These are phyloP conservation scores for Ypsolopha sequella DNA, from an alignment of 2,888 invertebrate species.

Conservation along the genomic window DNA sequence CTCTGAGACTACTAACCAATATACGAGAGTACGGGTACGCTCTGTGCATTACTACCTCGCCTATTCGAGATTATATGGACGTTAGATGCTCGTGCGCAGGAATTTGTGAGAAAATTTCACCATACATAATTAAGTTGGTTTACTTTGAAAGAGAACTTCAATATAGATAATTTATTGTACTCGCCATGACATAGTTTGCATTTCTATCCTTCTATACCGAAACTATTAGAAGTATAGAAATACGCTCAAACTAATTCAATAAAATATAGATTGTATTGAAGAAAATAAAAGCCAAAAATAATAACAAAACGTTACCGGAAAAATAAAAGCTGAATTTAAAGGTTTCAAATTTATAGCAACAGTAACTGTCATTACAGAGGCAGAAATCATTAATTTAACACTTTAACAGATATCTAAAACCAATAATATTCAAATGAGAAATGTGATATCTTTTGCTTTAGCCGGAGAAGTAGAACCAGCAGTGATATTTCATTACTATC, in stretches of 20 bases:
- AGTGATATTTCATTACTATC: slow-evolving; percentile 47
- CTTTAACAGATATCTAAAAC: not conserved
- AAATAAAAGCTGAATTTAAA: not conserved
- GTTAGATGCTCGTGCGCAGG: slow-evolving; percentile 25
- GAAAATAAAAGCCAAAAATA: not conserved
- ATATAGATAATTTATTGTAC: not conserved
- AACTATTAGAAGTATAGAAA: not conserved
- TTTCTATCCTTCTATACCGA: no score
- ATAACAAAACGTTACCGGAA: not conserved
- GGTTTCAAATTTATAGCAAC: no score
- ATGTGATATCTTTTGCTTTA: not conserved
- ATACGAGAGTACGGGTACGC: slow-evolving; percentile 63
- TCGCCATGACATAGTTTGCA: not conserved
- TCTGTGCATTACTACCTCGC: slow-evolving; percentile 47
- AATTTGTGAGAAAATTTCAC: slow-evolving; percentile 64
- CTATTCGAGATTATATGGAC: slow-evolving; percentile 39
- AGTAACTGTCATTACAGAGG: no score
- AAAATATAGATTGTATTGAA: no score
- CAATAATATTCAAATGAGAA: not conserved
- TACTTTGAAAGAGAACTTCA: not conserved
- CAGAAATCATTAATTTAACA: no score
- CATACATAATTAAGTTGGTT: slow-evolving; percentile 9
- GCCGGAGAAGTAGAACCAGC: slow-evolving; percentile 4
- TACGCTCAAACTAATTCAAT: not conserved
- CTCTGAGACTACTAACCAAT: slow-evolving; percentile 60